Percentiles rank a stretch among this genome's conserved stretches.
Conservation (phyloP, 23 tunicate genomes). For the Styela plicata region DNA sequence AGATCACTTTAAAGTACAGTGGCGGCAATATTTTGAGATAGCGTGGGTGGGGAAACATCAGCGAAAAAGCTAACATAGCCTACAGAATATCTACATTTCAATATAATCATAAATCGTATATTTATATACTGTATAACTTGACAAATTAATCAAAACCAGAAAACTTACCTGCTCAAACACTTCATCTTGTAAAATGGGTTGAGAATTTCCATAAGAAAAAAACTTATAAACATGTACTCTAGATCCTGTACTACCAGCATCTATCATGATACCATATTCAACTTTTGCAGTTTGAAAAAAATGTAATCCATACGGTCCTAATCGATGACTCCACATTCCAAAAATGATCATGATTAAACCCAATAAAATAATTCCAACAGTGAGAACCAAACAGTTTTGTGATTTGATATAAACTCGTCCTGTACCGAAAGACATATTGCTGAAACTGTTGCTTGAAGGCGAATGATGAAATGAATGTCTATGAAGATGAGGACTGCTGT, state of each 20-base stretch:
- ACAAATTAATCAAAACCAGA: too few relatives aligned
- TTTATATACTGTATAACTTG: too few relatives aligned
- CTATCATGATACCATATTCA: constrained; percentile 56
- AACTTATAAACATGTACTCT: constrained; percentile 76
- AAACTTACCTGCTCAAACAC: constrained; percentile 77
- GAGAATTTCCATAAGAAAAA: constrained; percentile 6
- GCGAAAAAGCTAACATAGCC: too few relatives aligned
- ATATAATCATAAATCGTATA: too few relatives aligned
- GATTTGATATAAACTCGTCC: constrained; percentile 30
- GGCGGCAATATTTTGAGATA: too few relatives aligned
- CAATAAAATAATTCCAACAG: constrained; percentile 18
- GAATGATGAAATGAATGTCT: constrained; percentile 12
- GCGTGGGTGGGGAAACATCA: too few relatives aligned
- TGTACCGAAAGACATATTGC: constrained; percentile 22
- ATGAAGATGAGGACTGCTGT: neutral
- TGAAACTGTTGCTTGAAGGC: constrained; percentile 2
- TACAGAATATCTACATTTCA: too few relatives aligned
- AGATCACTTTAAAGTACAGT: too few relatives aligned
- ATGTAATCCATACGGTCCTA: neutral
- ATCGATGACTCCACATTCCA: constrained; percentile 15
- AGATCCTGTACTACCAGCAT: constrained; percentile 90
- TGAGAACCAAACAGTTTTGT: constrained; percentile 22
- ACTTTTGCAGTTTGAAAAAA: constrained; percentile 16
- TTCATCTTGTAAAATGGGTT: constrained; percentile 40
- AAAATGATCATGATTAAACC: neutral